Percentiles rank a stretch among this genome's conserved stretches.
Conservation (phyloP, 2,797 vertebrate species). For the Sparidentex hasta region DNA sequence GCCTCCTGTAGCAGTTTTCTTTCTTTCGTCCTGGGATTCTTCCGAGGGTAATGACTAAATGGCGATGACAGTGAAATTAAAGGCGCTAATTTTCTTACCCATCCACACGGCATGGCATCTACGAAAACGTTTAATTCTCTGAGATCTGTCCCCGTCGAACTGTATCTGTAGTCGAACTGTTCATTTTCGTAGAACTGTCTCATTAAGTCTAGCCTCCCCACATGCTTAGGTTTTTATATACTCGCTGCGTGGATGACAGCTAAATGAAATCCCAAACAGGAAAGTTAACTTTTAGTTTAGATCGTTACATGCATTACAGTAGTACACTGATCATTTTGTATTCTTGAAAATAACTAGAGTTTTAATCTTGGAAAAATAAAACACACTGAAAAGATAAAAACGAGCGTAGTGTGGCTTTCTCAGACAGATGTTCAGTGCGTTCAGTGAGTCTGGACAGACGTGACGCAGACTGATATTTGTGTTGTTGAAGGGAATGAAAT, state of each 20-base stretch:
- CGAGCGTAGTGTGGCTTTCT: constrained; percentile 39
- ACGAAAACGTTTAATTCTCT: neutral
- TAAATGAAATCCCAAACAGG: constrained; percentile 7
- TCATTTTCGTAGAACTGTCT: neutral
- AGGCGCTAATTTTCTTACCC: neutral
- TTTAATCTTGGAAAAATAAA: constrained; percentile 76
- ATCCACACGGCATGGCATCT: neutral
- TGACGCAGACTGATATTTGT: neutral
- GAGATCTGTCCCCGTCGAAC: constrained; percentile 14
- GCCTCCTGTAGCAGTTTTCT: constrained; percentile 13
- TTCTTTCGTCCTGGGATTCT: neutral
- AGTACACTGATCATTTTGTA: constrained; percentile 70
- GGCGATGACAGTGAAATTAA: neutral
- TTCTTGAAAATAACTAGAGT: constrained; percentile 59
- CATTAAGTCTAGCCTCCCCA: neutral
- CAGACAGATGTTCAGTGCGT: neutral
- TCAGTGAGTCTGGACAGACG: neutral
- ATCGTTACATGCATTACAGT: constrained; percentile 37
- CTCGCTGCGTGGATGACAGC: constrained; percentile 11
- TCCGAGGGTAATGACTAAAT: neutral
- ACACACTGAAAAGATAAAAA: constrained; percentile 42
- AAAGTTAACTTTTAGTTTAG: constrained; percentile 15
- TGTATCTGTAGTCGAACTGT: neutral
- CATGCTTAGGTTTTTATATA: constrained; percentile 12
- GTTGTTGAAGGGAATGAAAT: too few relatives aligned